phyloP scores from a whole-genome alignment of 2,888 invertebrate species.

The Cerastoderma edule region DNA sequence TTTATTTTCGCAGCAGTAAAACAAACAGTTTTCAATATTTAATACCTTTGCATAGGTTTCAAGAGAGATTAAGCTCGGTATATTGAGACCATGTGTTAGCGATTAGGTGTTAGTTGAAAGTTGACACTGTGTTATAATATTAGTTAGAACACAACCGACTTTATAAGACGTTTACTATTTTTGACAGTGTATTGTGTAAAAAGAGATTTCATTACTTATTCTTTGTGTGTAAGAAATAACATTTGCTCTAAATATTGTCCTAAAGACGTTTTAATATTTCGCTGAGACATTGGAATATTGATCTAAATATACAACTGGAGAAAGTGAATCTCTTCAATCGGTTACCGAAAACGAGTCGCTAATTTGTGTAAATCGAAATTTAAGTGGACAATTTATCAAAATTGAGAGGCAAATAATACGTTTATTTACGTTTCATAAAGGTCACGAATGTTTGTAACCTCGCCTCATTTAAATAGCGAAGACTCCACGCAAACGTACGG shows the following conservation, averaged over 20 bases:
- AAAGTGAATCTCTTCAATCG: background rate
- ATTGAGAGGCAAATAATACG: conserved; percentile 41
- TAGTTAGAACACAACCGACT: too few species aligned
- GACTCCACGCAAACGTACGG: conserved; percentile 21
- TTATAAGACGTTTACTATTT: too few species aligned
- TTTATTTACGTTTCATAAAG: conserved; percentile 48
- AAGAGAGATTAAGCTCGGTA: conserved; percentile 25
- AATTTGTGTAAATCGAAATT: conserved; percentile 24
- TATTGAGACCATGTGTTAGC: conserved; percentile 7
- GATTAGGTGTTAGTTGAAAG: too few species aligned
- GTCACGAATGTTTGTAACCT: conserved; percentile 50
- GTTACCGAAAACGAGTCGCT: background rate
- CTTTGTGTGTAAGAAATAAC: too few species aligned
- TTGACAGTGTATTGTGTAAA: too few species aligned
- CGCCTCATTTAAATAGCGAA: conserved; percentile 50
- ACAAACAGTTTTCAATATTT: conserved; percentile 55
- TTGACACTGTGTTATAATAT: too few species aligned
- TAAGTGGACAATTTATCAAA: conserved; percentile 37
- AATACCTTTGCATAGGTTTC: conserved; percentile 51
- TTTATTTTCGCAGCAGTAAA: conserved; percentile 44
- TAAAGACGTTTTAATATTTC: too few species aligned
- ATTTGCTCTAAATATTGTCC: too few species aligned
- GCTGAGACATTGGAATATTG: too few species aligned
- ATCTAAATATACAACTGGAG: background rate
- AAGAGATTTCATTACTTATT: too few species aligned